Evolutionary conservation across 2,888 invertebrate species (phyloP), one percentile per base, ranked within the genome.

Genomic region (Flabesymbios commensalis): DNA sequence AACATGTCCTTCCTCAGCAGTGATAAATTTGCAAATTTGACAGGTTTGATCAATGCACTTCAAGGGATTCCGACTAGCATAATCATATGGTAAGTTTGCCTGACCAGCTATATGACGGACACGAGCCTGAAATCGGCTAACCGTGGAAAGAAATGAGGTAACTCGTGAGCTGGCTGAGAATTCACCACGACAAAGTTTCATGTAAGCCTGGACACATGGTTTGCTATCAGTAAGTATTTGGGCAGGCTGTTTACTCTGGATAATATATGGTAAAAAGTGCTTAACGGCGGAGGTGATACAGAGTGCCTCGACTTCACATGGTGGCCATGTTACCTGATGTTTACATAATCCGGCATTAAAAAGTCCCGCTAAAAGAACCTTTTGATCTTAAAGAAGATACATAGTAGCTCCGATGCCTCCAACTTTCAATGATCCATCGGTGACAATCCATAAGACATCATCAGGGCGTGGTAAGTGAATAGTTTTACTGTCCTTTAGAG

Each of bases 381-480:
- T 54, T 24, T 26, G 31, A n/a, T 54, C 31, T 47, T 29, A 4
- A 14, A 26, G 19, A 17, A 56, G 24, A 33, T 60, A 60, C 45
- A 60, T 19, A 3, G 60, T 60, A 3, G 56, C 54, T 10, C 45
- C 48, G 10, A 60, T 43, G n/a, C 70, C 67, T n/a, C 24, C 41
- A 26, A 48, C 19, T 29, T 61, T 61, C 3, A 55, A 33, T 26
- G 59, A 43, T 5, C 54, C 59, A 36, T 58, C 65, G 57, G 49
- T 53, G 3, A 70, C 48, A 7, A 63, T 47, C 63, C 60, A 63
- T 7, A 63, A 49, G 2, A n/a, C 48, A 48, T 70, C 67, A 31
- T 33, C 31, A n/a, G 61, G 49, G 2, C 32, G 28, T 32, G 47
- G 59, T 14, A 70, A 51, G 5, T 49, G 31, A 29, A 66, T 61